These are phyloP conservation scores for Tragelaphus buxtoni DNA, from an alignment of 2,113 vertebrate species.

Conservation along the genomic window DNA sequence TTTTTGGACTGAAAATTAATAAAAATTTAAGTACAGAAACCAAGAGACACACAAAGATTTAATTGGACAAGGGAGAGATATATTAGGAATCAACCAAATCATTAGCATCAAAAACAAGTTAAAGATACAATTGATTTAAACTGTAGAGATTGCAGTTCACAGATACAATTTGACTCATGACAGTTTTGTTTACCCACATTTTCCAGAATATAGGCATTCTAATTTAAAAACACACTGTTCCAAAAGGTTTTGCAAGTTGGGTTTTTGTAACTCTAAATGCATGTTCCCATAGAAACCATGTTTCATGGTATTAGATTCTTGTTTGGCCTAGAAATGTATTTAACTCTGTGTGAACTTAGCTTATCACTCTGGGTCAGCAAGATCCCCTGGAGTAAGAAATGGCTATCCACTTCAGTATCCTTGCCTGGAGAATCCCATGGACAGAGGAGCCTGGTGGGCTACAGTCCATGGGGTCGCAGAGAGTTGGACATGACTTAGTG, in stretches of 20 bases:
- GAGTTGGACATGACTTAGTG: not conserved
- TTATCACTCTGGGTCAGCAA: not conserved
- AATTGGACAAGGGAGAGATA: not conserved
- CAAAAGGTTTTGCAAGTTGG: not conserved
- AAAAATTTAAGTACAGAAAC: not conserved
- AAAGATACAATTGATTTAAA: constrained; percentile 12
- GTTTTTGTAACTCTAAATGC: not conserved
- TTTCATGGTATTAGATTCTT: not conserved
- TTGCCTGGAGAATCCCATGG: not conserved
- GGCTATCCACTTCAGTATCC: not conserved
- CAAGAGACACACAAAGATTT: not conserved
- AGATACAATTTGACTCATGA: not conserved
- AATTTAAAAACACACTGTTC: not conserved
- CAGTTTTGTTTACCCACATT: constrained; percentile 38
- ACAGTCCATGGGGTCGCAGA: not conserved
- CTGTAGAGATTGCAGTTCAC: not conserved
- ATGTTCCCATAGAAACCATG: constrained; percentile 14
- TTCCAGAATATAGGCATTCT: constrained; percentile 3
- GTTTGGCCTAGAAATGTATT: not conserved
- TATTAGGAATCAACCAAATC: not conserved
- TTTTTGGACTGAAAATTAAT: not conserved
- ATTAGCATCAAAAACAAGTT: not conserved
- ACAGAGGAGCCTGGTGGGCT: not conserved
- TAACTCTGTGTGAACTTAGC: not conserved
- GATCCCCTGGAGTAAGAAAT: not conserved